These are phyloP conservation scores for Oligia fasciuncula DNA, from an alignment of 2,888 invertebrate genomes.

Conservation along the genomic window DNA sequence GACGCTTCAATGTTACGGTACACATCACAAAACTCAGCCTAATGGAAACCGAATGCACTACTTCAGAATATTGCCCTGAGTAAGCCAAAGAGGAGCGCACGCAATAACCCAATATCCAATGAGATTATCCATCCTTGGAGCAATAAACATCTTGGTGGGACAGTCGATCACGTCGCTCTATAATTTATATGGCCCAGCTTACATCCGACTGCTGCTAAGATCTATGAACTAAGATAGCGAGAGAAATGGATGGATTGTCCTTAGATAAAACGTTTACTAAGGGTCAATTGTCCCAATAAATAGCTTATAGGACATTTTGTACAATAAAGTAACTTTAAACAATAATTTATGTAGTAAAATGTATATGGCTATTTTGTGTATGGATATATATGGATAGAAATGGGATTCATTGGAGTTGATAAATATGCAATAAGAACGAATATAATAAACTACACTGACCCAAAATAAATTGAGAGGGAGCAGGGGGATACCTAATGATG, in stretches of 20 bases:
- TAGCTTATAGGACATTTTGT: neutral
- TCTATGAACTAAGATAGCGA: constrained; percentile 40
- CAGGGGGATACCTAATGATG: neutral
- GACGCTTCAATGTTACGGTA: neutral
- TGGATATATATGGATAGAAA: neutral
- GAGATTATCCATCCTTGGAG: constrained; percentile 17
- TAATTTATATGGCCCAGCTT: constrained; percentile 39
- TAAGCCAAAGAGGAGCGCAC: neutral
- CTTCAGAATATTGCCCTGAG: neutral
- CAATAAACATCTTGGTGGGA: constrained; percentile 44
- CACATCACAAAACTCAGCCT: neutral
- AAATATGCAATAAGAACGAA: neutral
- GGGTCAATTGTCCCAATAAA: constrained; percentile 11
- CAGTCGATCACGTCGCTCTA: constrained; percentile 36
- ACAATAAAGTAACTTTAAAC: neutral
- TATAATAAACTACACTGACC: neutral
- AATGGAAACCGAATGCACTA: neutral
- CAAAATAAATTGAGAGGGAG: neutral
- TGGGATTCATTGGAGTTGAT: neutral
- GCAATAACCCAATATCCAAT: constrained; percentile 10
- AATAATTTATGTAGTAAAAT: no score
- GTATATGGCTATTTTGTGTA: neutral
- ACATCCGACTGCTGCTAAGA: constrained; percentile 41
- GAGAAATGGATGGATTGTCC: constrained; percentile 29
- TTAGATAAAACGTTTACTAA: constrained; percentile 22